Evolutionary conservation across 2,113 vertebrate genomes (phyloP).

Genomic region (Enhydra lutris): DNA sequence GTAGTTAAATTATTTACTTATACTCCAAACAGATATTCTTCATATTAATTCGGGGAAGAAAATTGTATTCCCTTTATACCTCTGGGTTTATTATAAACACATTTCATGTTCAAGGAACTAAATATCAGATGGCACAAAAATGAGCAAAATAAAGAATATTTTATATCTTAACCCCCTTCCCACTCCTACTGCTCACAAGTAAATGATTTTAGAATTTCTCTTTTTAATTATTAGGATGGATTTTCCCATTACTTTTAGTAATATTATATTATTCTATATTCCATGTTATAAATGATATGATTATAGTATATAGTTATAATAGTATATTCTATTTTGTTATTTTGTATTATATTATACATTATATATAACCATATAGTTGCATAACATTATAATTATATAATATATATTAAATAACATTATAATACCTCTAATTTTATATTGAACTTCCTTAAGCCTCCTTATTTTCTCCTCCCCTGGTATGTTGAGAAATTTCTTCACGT

Average conservation of each 20-base stretch:
- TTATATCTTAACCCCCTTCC: background rate
- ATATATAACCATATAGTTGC: background rate
- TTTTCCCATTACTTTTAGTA: background rate
- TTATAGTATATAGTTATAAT: background rate
- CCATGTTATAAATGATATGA: background rate
- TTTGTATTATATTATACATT: background rate
- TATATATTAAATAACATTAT: background rate
- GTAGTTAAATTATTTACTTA: background rate
- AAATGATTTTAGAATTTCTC: background rate
- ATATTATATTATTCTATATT: background rate
- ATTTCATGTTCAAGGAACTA: background rate
- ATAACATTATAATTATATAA: background rate
- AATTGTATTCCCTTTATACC: background rate
- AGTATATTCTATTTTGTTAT: background rate
- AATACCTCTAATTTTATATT: background rate
- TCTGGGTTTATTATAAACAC: background rate
- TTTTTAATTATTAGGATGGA: background rate
- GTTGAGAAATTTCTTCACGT: background rate
- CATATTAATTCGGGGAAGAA: background rate
- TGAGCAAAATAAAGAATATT: background rate
- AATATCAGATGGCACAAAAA: background rate
- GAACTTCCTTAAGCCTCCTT: background rate
- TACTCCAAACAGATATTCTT: background rate
- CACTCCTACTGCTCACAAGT: background rate
- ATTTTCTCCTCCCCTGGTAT: background rate